Percentiles rank a stretch among this genome's conserved stretches.
Evolutionary conservation across 2,113 vertebrate genomes (phyloP).

Genomic region (Ammodramus savannarum): DNA sequence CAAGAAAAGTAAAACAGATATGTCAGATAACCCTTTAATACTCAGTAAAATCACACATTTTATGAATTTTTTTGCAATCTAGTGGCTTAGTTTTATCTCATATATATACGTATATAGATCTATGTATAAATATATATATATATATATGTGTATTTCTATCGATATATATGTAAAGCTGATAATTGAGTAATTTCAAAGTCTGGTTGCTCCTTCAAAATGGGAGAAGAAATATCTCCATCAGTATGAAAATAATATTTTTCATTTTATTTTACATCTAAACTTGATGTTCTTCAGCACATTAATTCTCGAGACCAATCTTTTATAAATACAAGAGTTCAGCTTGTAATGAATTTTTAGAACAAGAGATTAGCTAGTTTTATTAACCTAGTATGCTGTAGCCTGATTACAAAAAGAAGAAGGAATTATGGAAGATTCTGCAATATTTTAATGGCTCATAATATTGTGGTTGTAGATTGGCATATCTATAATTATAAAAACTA

Average conservation of each 20-base stretch:
- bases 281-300: neutral
- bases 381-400: neutral
- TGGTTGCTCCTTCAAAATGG: neutral
- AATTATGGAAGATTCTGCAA: neutral
- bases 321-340: neutral
- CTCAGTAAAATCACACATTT: neutral
- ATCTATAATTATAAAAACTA: neutral
- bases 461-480: neutral
- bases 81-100: neutral
- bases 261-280: neutral
- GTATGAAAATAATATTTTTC: neutral
- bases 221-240: neutral
- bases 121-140: too few species aligned
- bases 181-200: neutral
- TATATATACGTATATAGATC: neutral
- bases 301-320: neutral
- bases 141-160: neutral
- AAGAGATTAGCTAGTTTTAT: neutral
- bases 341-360: neutral
- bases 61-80: neutral
- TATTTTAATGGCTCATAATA: slow-evolving; percentile 1
- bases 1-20: neutral
- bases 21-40: neutral
- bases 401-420: neutral
- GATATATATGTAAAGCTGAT: neutral